A percentile compares a stretch with the other conserved stretches of the same genome.
phyloP scores from a whole-genome alignment of 2,797 vertebrate species.

The Melanotaenia pygmaea region DNA sequence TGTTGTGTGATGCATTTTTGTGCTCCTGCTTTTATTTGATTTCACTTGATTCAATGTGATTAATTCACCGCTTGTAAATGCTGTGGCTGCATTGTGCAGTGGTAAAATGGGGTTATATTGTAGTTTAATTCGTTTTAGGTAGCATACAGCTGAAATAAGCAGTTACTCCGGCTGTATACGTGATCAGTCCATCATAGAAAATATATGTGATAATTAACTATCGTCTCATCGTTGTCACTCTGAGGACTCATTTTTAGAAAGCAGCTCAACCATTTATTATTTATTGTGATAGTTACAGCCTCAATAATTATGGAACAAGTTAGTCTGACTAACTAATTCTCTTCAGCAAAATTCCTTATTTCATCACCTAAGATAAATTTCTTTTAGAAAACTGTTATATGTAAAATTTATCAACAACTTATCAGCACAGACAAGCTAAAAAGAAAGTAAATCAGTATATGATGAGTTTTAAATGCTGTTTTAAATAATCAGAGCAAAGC shows the following conservation, averaged over 20 bases:
- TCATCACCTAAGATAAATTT: not conserved
- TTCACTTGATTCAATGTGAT: conserved; percentile 50
- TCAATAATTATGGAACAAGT: not conserved
- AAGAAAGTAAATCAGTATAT: not conserved
- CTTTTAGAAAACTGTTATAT: not conserved
- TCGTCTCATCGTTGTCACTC: not conserved
- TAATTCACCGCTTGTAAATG: conserved; percentile 38
- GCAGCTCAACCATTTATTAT: not conserved
- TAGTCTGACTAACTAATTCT: not conserved
- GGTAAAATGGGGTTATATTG: not conserved
- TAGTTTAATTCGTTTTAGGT: not conserved
- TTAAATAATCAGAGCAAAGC: not conserved
- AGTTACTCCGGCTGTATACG: not conserved
- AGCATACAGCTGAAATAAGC: not conserved
- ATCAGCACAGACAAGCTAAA: not conserved
- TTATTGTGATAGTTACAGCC: not conserved
- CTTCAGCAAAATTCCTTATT: not conserved
- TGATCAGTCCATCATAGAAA: not conserved
- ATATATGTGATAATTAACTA: not conserved
- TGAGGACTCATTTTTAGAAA: not conserved
- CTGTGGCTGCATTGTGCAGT: not conserved
- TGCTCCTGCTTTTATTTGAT: conserved; percentile 19
- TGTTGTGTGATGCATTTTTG: conserved; percentile 15
- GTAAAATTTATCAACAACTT: not conserved
- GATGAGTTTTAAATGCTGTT: not conserved